These are phyloP conservation scores for Poeciliopsis paucimaculata DNA, from an alignment of 2,797 vertebrate genomes.

Conservation along the genomic window DNA sequence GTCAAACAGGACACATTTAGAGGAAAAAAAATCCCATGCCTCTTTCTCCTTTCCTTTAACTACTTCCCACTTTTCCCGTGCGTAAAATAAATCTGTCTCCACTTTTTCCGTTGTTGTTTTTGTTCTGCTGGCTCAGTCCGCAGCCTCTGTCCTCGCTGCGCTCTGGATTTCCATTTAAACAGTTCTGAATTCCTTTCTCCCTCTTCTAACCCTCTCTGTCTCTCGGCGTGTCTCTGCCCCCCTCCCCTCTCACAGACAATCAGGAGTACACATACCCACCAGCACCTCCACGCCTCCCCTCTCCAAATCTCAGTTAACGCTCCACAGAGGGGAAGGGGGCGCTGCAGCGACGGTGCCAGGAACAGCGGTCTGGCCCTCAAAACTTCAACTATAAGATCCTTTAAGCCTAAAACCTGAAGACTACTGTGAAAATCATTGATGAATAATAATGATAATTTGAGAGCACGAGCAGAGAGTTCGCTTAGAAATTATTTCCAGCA, in stretches of 20 bases:
- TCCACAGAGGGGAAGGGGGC: slow-evolving; percentile 47
- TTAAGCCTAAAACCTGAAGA: neutral
- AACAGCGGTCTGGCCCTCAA: slow-evolving; percentile 43
- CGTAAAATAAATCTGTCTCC: slow-evolving; percentile 59
- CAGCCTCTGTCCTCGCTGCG: slow-evolving; percentile 52
- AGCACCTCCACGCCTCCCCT: slow-evolving; percentile 31
- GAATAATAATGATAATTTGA: neutral
- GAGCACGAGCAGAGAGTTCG: neutral
- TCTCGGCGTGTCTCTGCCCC: slow-evolving; percentile 22
- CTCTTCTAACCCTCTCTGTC: slow-evolving; percentile 41
- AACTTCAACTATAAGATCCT: neutral
- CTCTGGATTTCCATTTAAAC: slow-evolving; percentile 69
- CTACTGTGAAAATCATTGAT: neutral
- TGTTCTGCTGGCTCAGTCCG: slow-evolving; percentile 30
- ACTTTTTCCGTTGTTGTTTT: slow-evolving; percentile 48
- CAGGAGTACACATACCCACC: slow-evolving; percentile 43
- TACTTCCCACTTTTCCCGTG: slow-evolving; percentile 35
- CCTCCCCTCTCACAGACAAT: slow-evolving; percentile 55
- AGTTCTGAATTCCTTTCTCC: slow-evolving; percentile 55
- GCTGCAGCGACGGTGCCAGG: slow-evolving; percentile 50
- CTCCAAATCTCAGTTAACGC: slow-evolving; percentile 63
- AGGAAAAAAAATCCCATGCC: slow-evolving; percentile 11
- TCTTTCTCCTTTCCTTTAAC: slow-evolving; percentile 19
- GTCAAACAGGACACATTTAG: slow-evolving; percentile 40
- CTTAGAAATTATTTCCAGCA: neutral